Conservation (phyloP, 2,797 vertebrate genomes). For the Sebastes miniatus region DNA sequence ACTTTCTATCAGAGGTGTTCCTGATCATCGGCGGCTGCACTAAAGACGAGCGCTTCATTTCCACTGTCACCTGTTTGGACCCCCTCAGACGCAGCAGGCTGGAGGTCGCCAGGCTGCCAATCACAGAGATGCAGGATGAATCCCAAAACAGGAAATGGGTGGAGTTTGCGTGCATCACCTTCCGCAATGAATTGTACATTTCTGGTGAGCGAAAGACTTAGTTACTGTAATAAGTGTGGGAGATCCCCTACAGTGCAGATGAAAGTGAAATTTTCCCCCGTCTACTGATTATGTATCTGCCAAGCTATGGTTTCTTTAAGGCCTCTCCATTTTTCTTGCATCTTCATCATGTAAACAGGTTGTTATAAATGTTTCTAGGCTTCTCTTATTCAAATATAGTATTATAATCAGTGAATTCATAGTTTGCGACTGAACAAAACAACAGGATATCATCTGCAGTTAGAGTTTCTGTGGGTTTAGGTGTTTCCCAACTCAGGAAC, state of each 20-base stretch:
- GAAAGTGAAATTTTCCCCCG: neutral
- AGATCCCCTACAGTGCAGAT: neutral
- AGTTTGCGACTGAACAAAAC: neutral
- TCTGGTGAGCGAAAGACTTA: conserved; percentile 81
- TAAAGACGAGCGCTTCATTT: conserved; percentile 94
- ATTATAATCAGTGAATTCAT: neutral
- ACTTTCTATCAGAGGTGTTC: conserved; percentile 97
- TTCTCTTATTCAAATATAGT: neutral
- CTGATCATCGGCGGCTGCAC: conserved; percentile 98
- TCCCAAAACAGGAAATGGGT: conserved; percentile 95
- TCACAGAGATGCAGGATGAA: conserved; percentile 90
- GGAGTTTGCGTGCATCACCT: conserved; percentile 95
- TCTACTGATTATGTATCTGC: neutral
- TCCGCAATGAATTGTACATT: conserved; percentile 96
- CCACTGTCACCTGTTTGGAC: conserved; percentile 96
- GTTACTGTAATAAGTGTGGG: neutral
- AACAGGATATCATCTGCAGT: neutral
- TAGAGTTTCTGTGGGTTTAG: conserved; percentile 45
- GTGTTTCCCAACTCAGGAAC: conserved; percentile 58
- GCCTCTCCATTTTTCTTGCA: neutral
- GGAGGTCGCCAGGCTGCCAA: conserved; percentile 92
- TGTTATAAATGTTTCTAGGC: neutral
- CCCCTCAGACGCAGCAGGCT: conserved; percentile 94
- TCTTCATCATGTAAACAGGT: neutral
- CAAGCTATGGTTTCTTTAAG: neutral